Evolutionary conservation across 2,797 vertebrate genomes (phyloP).

Genomic region (Vespertilio murinus): DNA sequence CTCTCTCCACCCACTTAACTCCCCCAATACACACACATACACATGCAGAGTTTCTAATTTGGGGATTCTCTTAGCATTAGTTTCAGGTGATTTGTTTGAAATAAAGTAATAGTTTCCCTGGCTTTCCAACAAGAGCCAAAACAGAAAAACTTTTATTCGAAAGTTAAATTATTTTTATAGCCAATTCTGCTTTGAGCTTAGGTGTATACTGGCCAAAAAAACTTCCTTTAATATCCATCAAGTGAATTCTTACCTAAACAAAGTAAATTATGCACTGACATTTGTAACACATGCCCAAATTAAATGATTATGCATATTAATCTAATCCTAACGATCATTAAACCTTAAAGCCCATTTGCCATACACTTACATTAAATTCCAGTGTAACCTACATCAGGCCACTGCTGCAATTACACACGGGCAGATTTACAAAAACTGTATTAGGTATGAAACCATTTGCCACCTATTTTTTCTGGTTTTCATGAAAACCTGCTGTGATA

Average conservation of each 20-base stretch:
- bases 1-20: background rate
- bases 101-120: constrained; percentile 17
- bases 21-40: background rate
- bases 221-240: background rate
- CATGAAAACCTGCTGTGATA: constrained; percentile 5
- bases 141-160: background rate
- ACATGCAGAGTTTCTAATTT: background rate
- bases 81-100: constrained; percentile 42
- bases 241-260: background rate
- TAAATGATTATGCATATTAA: background rate
- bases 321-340: background rate
- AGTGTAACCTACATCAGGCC: background rate
- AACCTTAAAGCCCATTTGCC: background rate
- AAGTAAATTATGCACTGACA: background rate
- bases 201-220: background rate
- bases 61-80: constrained; percentile 32
- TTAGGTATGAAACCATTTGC: background rate
- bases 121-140: constrained; percentile 44
- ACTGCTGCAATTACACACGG: background rate
- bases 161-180: constrained; percentile 13
- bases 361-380: background rate
- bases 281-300: background rate
- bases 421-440: background rate
- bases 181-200: background rate
- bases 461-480: constrained; percentile 4